These are phyloP conservation scores for Sceloporus tristichus DNA, from an alignment of 2,113 vertebrate species.

Conservation along the genomic window DNA sequence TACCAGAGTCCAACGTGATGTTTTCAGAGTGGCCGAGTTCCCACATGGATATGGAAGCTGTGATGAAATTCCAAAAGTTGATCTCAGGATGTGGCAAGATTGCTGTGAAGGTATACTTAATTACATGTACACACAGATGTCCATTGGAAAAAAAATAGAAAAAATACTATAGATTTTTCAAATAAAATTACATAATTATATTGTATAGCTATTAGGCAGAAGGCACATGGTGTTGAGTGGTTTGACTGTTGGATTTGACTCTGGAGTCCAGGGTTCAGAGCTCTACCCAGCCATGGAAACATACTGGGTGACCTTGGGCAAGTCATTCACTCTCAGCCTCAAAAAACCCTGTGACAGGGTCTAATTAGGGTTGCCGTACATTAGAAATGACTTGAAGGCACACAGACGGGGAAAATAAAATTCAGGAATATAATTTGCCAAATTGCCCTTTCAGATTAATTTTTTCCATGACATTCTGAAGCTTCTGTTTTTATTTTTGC, in stretches of 20 bases:
- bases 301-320: too few relatives aligned
- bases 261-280: too few relatives aligned
- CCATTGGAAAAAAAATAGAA: neutral
- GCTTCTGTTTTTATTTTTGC: neutral
- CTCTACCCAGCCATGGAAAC: too few relatives aligned
- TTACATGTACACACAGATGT: neutral
- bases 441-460: neutral
- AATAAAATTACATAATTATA: neutral
- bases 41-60: constrained; percentile 93
- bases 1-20: constrained; percentile 91
- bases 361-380: too few relatives aligned
- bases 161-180: neutral
- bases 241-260: too few relatives aligned
- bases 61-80: constrained; percentile 88
- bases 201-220: neutral
- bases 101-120: constrained; percentile 91
- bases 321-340: too few relatives aligned
- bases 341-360: too few relatives aligned
- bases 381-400: too few relatives aligned
- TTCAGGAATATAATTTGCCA: neutral
- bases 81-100: constrained; percentile 98
- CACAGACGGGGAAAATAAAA: neutral
- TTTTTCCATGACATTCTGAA: neutral
- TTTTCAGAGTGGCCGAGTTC: constrained; percentile 89
- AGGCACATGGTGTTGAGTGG: too few relatives aligned